phyloP scores from a whole-genome alignment of 2,888 invertebrate genomes.

The Rotaria magnacalcarata region DNA sequence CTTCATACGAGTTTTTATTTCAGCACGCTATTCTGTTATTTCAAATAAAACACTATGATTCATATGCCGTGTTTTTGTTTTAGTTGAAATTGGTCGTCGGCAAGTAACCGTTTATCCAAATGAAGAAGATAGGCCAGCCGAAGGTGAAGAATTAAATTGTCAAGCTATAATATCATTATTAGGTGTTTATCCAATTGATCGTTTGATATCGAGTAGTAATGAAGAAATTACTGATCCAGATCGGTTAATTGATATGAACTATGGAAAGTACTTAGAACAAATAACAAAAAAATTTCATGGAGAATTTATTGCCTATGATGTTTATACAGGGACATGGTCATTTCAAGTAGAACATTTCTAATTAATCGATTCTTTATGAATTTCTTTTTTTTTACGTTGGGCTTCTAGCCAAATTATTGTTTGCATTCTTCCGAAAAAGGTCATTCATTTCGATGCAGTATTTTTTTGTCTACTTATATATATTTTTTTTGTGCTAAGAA shows the following conservation, averaged over 20 bases:
- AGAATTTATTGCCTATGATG: constrained; percentile 85
- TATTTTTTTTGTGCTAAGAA: background rate
- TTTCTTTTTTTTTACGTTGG: background rate
- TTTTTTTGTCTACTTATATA: background rate
- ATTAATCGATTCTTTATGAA: background rate
- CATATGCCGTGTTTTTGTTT: too few species aligned
- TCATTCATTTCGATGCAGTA: background rate
- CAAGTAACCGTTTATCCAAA: constrained; percentile 88
- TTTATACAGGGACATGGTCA: constrained; percentile 94
- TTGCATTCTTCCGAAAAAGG: background rate
- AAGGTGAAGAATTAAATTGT: constrained; percentile 81
- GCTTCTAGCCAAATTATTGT: background rate
- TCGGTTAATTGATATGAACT: constrained; percentile 74
- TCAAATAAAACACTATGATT: too few species aligned
- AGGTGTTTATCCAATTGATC: constrained; percentile 86
- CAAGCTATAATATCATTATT: constrained; percentile 81
- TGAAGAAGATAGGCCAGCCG: constrained; percentile 80
- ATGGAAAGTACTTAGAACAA: constrained; percentile 75
- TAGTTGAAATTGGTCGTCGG: constrained; percentile 83
- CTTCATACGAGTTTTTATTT: too few species aligned
- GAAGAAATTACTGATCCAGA: constrained; percentile 72
- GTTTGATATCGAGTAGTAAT: constrained; percentile 66
- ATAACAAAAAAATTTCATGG: constrained; percentile 81
- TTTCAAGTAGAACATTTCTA: constrained; percentile 68
- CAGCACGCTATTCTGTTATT: too few species aligned